Evolutionary conservation across 1,140 invertebrate species (phyloP), one percentile per base, ranked within the genome.

Genomic region (Homarus americanus): DNA sequence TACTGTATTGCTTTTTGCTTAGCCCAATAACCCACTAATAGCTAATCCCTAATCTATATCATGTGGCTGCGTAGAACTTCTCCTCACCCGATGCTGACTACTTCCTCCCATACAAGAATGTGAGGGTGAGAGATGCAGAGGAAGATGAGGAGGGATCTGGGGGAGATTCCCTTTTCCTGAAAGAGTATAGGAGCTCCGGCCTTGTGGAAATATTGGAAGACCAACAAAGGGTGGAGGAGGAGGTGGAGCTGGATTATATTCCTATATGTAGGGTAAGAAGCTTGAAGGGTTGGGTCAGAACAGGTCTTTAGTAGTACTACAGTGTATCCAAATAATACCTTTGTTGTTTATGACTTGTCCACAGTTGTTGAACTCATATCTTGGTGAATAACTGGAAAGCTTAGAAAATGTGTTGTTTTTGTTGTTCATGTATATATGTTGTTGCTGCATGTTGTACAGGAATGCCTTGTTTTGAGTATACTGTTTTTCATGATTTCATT

Each of bases 221-320:
- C 41, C 87, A 89, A 69, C 58, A 82, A 20, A 36, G 80, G 79
- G 66, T 82, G 72, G 87, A 89, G 78, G 66, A 89, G 63, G 87
- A 85, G 66, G 83, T 75, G 66, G 83, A 89, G 40, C 66, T 44
- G 87, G 87, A 89, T 38, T 89, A 80, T 89, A 41, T 82, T 20
- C 79, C 87, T 53, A 89, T 89, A 24, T 89, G 87, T 89, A 89
- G 87, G 87, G 87, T 89, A 89, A 89, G 87, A 53, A 69, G 87
- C 75, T 58, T 53, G 75, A 32, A 44, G 20, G 87, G 79, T 38
- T 38, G 66, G 87, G 79, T 69, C 24, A 69, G 63, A 69, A 12
- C 63, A 69, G 63, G 63, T 69, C n/a, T 10, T 69, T 4, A 32
- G 63, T 69, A 69, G n/a, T n/a, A n/a, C n/a, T n/a, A n/a, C n/a